Evolutionary conservation across 2,797 vertebrate species (phyloP).

Genomic region (Vultur gryphus): DNA sequence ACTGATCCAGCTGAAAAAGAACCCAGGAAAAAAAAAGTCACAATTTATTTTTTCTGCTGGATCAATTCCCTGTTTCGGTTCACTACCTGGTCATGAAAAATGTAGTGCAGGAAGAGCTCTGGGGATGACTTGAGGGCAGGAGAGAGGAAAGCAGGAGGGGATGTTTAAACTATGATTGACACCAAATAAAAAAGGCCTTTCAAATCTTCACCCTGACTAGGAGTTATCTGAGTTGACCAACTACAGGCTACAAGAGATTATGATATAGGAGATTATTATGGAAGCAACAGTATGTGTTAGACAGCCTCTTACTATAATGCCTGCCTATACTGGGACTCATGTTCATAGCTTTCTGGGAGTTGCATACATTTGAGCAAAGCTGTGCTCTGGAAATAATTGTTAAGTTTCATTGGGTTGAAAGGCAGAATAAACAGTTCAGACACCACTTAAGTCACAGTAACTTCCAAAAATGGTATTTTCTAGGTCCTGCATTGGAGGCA

Average conservation of each 20-base stretch:
- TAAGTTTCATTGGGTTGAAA: neutral
- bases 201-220: neutral
- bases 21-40: neutral
- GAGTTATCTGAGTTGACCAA: neutral
- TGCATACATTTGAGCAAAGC: neutral
- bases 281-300: neutral
- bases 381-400: neutral
- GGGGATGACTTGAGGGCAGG: neutral
- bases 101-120: neutral
- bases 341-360: neutral
- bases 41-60: neutral
- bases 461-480: neutral
- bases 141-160: neutral
- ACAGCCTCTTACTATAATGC: neutral
- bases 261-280: neutral
- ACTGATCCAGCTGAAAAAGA: neutral
- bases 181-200: neutral
- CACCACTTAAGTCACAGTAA: neutral
- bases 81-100: neutral
- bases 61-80: neutral
- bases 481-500: neutral
- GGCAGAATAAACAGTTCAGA: neutral
- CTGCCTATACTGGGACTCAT: rapidly evolving
- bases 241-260: neutral
- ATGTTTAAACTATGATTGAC: neutral